A percentile compares a stretch with the other conserved stretches of the same genome.
phyloP scores from a whole-genome alignment of 2,888 invertebrate genomes.

The Drosophila fulvimacula region DNA sequence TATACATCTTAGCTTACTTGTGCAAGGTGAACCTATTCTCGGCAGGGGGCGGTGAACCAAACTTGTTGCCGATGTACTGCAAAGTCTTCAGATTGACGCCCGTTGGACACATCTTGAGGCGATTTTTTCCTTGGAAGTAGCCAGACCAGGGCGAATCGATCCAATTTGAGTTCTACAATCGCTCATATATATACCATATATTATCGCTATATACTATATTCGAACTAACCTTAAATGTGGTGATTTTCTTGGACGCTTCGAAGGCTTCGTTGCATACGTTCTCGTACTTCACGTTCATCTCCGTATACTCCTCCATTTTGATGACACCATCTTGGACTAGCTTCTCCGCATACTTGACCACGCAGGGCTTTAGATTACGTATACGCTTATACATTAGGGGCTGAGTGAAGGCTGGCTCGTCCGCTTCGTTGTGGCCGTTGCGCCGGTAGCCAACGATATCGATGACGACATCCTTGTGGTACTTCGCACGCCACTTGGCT shows the following conservation, averaged over 20 bases:
- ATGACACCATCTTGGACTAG: constrained; percentile 89
- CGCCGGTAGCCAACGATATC: constrained; percentile 93
- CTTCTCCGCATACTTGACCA: constrained; percentile 89
- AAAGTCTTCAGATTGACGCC: constrained; percentile 88
- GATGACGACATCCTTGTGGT: constrained; percentile 93
- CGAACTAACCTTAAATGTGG: constrained; percentile 85
- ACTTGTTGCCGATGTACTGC: constrained; percentile 87
- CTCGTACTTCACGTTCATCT: constrained; percentile 81
- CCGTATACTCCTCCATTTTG: constrained; percentile 88
- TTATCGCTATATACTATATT: not conserved
- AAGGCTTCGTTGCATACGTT: constrained; percentile 87
- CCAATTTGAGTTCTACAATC: constrained; percentile 86
- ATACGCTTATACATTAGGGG: constrained; percentile 96
- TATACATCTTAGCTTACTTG: constrained; percentile 73
- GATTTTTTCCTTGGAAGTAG: constrained; percentile 87
- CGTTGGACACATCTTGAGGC: constrained; percentile 86
- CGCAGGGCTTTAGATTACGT: constrained; percentile 86
- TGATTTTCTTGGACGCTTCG: constrained; percentile 87
- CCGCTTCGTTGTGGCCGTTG: constrained; percentile 96
- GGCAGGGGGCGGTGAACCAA: constrained; percentile 87
- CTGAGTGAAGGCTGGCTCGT: constrained; percentile 97
- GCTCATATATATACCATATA: not conserved
- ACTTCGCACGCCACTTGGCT: constrained; percentile 93
- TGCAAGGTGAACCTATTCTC: constrained; percentile 88
- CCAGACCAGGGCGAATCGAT: constrained; percentile 90